Evolutionary conservation across 2,797 vertebrate genomes (phyloP), one percentile per base, ranked within the genome.

Genomic region (Pyrrhura leucotis): DNA sequence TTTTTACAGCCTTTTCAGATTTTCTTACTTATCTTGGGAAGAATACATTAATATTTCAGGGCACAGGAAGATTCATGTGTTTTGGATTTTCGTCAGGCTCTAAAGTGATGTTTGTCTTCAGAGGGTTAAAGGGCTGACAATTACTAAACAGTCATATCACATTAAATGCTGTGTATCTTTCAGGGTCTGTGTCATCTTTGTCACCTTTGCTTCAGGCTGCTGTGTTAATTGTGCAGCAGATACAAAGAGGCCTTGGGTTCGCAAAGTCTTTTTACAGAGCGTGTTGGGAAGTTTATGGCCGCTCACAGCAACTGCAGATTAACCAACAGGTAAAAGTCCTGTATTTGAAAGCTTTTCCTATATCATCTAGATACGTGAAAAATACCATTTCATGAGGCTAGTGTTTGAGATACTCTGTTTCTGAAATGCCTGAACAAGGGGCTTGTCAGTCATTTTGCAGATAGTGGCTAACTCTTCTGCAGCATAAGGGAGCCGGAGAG

Each of bases 131-230:
- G 26, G 37, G 14, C 42, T 66, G 31, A 19, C 17, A 80, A 9
- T 45, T 72, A 33, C 39, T 62, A 29, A 90, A 35, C 3, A 10
- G 62, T 72, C 0, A 0, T 26, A 25, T 75, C 29, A 17, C 75
- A 61, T 66, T 85, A 23, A 53, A 18, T 92, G 5, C 66, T 88
- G 9, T 40, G 33, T 95, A 12, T 68, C 87, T 95, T 93, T 47
- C 95, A 99, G 99, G 99, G 93, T 99, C 98, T 61, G 95, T 98
- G 7, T 98, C 98, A 1, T 99, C 98, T 2, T 62, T 99, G 84
- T 98, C 99, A 26, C 98, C 98, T 80, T 98, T 99, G 63, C 98
- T 99, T 91, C 98, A 99, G 19, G 98, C 98, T 76, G 98, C 99
- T 39, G 73, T 95, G 23, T 97, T 99, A 93, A 97, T 99, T 95